Evolutionary conservation across 2,888 invertebrate genomes (phyloP), one percentile per base, ranked within the genome.

Genomic region (Meiosimyza decipiens): DNA sequence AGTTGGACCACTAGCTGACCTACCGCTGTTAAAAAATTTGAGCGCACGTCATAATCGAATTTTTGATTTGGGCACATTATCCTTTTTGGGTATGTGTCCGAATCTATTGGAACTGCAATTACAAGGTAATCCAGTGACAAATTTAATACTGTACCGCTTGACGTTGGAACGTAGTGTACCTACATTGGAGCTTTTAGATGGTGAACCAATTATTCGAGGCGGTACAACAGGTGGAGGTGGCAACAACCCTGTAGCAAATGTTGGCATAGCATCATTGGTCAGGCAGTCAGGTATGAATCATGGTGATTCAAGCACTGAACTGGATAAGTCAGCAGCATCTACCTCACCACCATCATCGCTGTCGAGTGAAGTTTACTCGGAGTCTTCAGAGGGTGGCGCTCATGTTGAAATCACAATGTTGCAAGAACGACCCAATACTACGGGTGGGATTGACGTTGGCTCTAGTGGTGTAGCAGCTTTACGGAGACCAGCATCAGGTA

Each of bases 1-100:
- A 73, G 85, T 92, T 60, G 90, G 90, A 57, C 90, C 91, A 0
- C 87, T 92, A 73, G 89, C 90, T 0, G 91, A 90, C 22, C 84
- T 93, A 33, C 75, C 84, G 0, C 77, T 87, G 51, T 81, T 91
- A 7, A 84, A 84, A 75, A 82, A 86, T 15, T 78, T 91, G 1
- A 89, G 89, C 82, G 80, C 82, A 1, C 83, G 82, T n/a, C 79
- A 84, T 60, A 87, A 87, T 78, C 83, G 83, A 52, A 85, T 87
- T 40, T 82, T 82, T 65, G 84, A 86, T 49, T 77, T 87, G 74
- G 83, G 82, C 13, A 74, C 82, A 16, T 80, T 87, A 52, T 83
- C 86, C 51, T 87, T 87, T 73, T 73, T 87, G 13, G 85, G 83
- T 1, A 78, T 86, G 74, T 87, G 87, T 69, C 88, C 89, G 65